phyloP scores from a whole-genome alignment of 92 coral and sea anemone genomes.

The Meandrina meandrites region DNA sequence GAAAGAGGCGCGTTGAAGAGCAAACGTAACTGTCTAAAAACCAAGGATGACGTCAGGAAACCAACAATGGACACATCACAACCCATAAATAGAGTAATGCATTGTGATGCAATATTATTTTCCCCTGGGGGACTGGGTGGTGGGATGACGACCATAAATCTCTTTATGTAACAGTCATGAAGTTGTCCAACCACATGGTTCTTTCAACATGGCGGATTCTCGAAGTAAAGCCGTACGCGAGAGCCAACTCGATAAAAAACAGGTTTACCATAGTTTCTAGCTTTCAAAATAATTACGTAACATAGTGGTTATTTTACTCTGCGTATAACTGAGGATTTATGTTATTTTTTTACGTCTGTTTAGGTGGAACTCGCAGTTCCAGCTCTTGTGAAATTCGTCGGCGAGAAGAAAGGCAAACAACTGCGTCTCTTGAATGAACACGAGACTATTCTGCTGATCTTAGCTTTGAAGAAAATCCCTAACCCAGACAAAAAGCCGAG shows the following conservation, averaged over 20 bases:
- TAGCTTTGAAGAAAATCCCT: constrained; percentile 89
- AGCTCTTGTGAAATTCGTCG: constrained; percentile 77
- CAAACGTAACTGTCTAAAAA: not conserved
- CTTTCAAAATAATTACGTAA: too few relatives aligned
- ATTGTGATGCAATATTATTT: too few relatives aligned
- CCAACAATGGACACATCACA: not conserved
- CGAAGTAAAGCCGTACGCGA: constrained; percentile 64
- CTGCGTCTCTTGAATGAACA: constrained; percentile 68
- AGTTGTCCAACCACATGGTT: constrained; percentile 29
- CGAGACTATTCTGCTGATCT: constrained; percentile 72
- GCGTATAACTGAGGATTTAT: not conserved
- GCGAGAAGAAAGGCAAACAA: constrained; percentile 61
- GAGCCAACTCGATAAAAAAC: constrained; percentile 75
- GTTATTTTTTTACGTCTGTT: not conserved
- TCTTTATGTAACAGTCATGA: constrained; percentile 6
- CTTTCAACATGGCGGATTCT: constrained; percentile 76
- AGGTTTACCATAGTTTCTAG: constrained; percentile 48
- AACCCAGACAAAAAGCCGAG: constrained; percentile 84
- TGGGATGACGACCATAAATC: too few relatives aligned
- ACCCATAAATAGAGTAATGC: not conserved
- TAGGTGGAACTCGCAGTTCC: constrained; percentile 88
- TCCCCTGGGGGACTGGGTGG: not conserved
- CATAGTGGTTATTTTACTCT: not conserved
- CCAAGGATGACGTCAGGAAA: constrained; percentile 12
- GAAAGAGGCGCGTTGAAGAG: not conserved